Evolutionary conservation across 2,797 vertebrate genomes (phyloP).

Genomic region (Gobio occitaniae): DNA sequence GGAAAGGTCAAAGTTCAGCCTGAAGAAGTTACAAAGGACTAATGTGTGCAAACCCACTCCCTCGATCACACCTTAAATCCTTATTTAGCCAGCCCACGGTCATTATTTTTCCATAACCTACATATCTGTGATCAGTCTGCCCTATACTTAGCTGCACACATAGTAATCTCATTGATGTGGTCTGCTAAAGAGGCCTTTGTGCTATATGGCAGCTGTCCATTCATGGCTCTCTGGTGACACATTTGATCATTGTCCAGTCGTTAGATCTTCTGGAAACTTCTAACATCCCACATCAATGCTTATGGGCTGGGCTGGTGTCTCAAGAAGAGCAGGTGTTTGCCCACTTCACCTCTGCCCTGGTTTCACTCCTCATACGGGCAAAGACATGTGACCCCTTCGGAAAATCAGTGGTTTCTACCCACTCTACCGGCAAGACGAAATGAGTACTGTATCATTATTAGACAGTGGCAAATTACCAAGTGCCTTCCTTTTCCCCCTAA

Average conservation of each 20-base stretch:
- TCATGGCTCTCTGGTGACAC: constrained; percentile 47
- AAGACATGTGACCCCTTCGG: constrained; percentile 33
- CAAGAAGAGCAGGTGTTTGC: constrained; percentile 38
- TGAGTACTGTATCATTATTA: constrained; percentile 25
- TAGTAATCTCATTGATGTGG: constrained; percentile 38
- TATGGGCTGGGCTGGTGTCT: constrained; percentile 36
- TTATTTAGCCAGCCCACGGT: constrained; percentile 20
- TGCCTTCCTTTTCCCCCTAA: constrained; percentile 33
- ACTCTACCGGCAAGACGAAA: constrained; percentile 31
- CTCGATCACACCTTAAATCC: constrained; percentile 55
- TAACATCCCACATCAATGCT: constrained; percentile 39
- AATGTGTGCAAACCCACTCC: constrained; percentile 49
- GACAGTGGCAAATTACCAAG: constrained; percentile 7
- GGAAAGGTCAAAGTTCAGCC: constrained; percentile 56
- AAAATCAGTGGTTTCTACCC: constrained; percentile 38
- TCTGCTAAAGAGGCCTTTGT: constrained; percentile 55
- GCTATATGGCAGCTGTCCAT: constrained; percentile 55
- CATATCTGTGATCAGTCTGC: background rate
- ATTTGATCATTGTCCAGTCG: constrained; percentile 50
- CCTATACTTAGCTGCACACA: background rate
- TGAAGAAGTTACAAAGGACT: constrained; percentile 42
- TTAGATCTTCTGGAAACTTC: constrained; percentile 56
- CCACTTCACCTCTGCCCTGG: constrained; percentile 18
- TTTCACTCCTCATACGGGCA: constrained; percentile 11
- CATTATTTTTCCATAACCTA: constrained; percentile 31